Percentiles rank a stretch among this genome's conserved stretches.
These are phyloP conservation scores for Aricia agestis DNA, from an alignment of 1,140 invertebrate genomes.

Conservation along the genomic window DNA sequence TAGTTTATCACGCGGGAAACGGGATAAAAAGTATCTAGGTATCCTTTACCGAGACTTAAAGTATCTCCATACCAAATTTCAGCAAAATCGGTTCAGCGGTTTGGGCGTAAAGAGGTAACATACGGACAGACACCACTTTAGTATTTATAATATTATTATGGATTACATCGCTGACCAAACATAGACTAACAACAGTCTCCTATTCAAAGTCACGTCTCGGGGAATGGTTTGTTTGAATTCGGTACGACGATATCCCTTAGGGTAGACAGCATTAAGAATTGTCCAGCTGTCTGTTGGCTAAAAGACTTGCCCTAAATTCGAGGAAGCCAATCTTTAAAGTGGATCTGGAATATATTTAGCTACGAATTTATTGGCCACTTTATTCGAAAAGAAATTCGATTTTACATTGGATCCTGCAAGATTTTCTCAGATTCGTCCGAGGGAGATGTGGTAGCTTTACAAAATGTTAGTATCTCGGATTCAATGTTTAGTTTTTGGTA, in stretches of 20 bases:
- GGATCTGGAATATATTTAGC: neutral
- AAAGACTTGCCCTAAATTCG: neutral
- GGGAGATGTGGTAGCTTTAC: neutral
- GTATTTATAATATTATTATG: too few species aligned
- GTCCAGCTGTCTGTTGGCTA: neutral
- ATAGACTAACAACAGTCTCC: neutral
- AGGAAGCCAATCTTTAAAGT: neutral
- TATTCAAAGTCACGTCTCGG: neutral
- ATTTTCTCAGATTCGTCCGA: neutral
- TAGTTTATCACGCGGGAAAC: too few species aligned
- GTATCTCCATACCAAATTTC: too few species aligned
- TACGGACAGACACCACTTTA: too few species aligned
- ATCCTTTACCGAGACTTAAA: too few species aligned
- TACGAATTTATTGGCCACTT: neutral
- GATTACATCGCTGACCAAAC: neutral
- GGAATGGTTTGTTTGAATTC: neutral
- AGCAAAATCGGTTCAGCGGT: too few species aligned
- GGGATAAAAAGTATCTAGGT: too few species aligned
- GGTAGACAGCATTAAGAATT: neutral
- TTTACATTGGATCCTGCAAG: neutral
- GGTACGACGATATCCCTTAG: neutral
- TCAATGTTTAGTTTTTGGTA: too few species aligned
- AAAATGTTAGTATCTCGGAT: too few species aligned
- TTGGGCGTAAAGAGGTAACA: too few species aligned
- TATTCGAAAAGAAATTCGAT: neutral